Percentiles rank a stretch among this genome's conserved stretches.
phyloP scores from a whole-genome alignment of 2,113 vertebrate genomes.

The Tautogolabrus adspersus region DNA sequence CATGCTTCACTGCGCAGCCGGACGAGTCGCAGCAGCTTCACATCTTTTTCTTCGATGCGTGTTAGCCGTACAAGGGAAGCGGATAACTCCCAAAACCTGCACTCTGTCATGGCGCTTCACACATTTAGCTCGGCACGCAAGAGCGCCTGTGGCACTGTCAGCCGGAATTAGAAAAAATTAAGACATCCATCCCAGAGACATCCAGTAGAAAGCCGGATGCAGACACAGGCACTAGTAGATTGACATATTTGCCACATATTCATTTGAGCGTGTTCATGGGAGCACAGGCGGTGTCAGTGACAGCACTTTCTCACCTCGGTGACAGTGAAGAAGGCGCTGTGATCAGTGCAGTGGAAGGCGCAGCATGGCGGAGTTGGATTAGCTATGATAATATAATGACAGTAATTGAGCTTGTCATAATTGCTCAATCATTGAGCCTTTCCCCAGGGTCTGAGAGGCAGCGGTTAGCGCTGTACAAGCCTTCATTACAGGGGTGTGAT shows the following conservation, averaged over 20 bases:
- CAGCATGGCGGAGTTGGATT: conserved; percentile 76
- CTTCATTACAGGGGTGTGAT: conserved; percentile 78
- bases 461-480: conserved; percentile 70
- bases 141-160: conserved; percentile 79
- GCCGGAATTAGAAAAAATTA: conserved; percentile 83
- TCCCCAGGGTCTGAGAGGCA: conserved; percentile 76
- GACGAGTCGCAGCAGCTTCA: conserved; percentile 22
- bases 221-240: conserved; percentile 63
- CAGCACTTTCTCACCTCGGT: conserved; percentile 78
- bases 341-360: conserved; percentile 71
- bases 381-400: conserved; percentile 85
- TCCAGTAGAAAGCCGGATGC: conserved; percentile 60
- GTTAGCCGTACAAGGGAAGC: conserved; percentile 59
- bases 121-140: conserved; percentile 71
- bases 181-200: conserved; percentile 80
- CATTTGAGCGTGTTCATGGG: conserved; percentile 76
- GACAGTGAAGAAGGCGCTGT: conserved; percentile 72
- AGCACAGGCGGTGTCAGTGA: conserved; percentile 60
- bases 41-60: conserved; percentile 49
- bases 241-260: conserved; percentile 77
- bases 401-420: conserved; percentile 86
- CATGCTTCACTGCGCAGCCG: conserved; percentile 43
- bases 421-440: conserved; percentile 81
- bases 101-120: conserved; percentile 75
- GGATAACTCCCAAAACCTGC: conserved; percentile 72